phyloP scores from a whole-genome alignment of 2,888 invertebrate genomes.

The Drosophila kuntzei region DNA sequence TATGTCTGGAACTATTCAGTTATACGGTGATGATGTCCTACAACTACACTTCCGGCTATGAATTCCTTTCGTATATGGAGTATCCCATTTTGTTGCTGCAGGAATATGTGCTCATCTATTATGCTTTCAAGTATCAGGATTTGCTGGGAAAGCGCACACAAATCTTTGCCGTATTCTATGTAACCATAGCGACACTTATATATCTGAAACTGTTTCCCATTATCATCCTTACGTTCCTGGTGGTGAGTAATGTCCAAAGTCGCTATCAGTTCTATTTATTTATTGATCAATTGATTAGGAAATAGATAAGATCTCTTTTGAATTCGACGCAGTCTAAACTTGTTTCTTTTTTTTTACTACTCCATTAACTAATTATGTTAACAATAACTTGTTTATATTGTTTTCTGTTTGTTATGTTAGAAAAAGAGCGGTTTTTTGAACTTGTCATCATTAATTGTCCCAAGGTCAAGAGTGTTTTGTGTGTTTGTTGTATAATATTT shows the following conservation, averaged over 20 bases:
- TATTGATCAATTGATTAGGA: constrained; percentile 41
- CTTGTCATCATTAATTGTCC: constrained; percentile 32
- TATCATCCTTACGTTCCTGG: constrained; percentile 82
- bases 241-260: constrained; percentile 83
- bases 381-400: constrained; percentile 39
- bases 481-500: constrained; percentile 61
- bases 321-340: constrained; percentile 33
- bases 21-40: constrained; percentile 93
- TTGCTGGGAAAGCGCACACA: constrained; percentile 86
- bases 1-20: constrained; percentile 87
- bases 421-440: constrained; percentile 25
- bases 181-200: constrained; percentile 85
- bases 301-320: constrained; percentile 27
- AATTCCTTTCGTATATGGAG: constrained; percentile 92
- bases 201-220: constrained; percentile 83
- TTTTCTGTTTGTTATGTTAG: constrained; percentile 11
- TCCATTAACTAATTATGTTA: constrained; percentile 42
- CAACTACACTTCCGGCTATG: constrained; percentile 91
- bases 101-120: constrained; percentile 90
- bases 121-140: constrained; percentile 89
- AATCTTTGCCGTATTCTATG: constrained; percentile 85
- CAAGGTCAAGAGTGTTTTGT: constrained; percentile 63
- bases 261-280: neutral
- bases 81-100: constrained; percentile 93
- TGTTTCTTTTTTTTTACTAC: constrained; percentile 37